Base-by-base conservation (phyloP, 2,888 invertebrate species). In the Papilio protenor region DNA sequence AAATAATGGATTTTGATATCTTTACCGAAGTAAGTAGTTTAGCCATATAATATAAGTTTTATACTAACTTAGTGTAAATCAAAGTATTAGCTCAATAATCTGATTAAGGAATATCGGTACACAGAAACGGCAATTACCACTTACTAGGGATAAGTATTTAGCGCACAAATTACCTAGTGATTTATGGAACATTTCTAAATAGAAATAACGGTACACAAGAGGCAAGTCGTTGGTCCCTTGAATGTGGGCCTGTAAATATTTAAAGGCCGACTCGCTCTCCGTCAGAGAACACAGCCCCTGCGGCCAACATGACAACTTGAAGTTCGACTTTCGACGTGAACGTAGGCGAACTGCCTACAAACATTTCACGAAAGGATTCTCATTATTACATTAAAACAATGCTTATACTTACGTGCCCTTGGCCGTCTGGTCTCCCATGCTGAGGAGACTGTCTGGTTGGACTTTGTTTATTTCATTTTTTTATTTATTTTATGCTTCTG, bases 221-320 rank as follows among this genome's bases (percentile, higher is more conserved):
- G 40, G 23, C 40, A 47, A 45, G 70, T 33, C 33, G 64, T 18
- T 75, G 10, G 59, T 59, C 40, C 47, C 59, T 57, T 73, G 59
- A 73, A 73, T 57, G 73, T 45, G 16, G 59, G 45, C 23, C 16
- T 47, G 45, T 73, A 59, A 73, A 73, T 73, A 73, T 73, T 73
- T 73, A 59, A 73, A 61, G 70, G 40, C 70, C 69, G 45, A 45
- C 69, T 55, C 61, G 75, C 52, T 70, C 55, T 55, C 45, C 57
- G 55, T 57, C 70, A 57, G n/a, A 70, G 70, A 70, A 76, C 57
- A 23, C 33, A 55, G 23, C 57, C 69, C 75, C 70, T 52, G 57
- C 55, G 73, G 77, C 73, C 23, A 77, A 66, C 55, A 73, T 73
- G 57, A 59, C 57, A 70, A 76, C 18, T 59, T 47, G 21, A n/a